Percentiles rank a stretch among this genome's conserved stretches.
Evolutionary conservation across 2,888 invertebrate genomes (phyloP).

Genomic region (Pseudanteris insignis): DNA sequence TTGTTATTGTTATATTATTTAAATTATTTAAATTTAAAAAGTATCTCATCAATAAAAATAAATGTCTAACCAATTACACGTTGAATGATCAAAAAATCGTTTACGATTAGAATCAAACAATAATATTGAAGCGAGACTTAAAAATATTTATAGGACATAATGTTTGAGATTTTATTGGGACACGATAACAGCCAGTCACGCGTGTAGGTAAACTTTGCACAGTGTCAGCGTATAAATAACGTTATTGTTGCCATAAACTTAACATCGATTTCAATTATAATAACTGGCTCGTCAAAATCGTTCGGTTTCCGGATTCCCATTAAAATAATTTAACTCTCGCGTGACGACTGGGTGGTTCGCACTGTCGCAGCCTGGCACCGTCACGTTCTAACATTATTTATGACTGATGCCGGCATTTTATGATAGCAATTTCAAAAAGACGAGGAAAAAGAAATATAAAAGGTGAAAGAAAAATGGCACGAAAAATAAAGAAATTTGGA

Average conservation of each 20-base stretch:
- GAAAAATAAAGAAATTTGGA: background rate
- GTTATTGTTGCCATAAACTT: too few relatives aligned
- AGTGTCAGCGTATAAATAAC: too few relatives aligned
- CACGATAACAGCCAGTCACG: too few relatives aligned
- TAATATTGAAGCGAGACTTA: too few relatives aligned
- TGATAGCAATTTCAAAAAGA: constrained; percentile 1
- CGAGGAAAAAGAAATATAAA: background rate
- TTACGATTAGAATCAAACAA: too few relatives aligned
- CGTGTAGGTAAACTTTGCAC: too few relatives aligned
- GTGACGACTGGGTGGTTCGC: constrained; percentile 21
- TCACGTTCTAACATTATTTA: constrained; percentile 20
- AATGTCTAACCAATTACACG: too few relatives aligned
- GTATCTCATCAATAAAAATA: too few relatives aligned
- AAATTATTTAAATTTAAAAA: background rate
- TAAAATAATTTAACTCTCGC: constrained; percentile 31
- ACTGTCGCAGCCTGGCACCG: constrained; percentile 32
- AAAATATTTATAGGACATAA: too few relatives aligned
- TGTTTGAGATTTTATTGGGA: too few relatives aligned
- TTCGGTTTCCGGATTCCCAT: constrained; percentile 11
- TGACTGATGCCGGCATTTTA: constrained; percentile 13
- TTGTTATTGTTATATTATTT: background rate
- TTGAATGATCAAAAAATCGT: too few relatives aligned
- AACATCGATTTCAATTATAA: constrained; percentile 16
- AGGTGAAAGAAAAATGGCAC: background rate
- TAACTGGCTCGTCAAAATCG: constrained; percentile 28